Conservation (phyloP, 2,113 vertebrate genomes). For the Accipiter virgatus region DNA sequence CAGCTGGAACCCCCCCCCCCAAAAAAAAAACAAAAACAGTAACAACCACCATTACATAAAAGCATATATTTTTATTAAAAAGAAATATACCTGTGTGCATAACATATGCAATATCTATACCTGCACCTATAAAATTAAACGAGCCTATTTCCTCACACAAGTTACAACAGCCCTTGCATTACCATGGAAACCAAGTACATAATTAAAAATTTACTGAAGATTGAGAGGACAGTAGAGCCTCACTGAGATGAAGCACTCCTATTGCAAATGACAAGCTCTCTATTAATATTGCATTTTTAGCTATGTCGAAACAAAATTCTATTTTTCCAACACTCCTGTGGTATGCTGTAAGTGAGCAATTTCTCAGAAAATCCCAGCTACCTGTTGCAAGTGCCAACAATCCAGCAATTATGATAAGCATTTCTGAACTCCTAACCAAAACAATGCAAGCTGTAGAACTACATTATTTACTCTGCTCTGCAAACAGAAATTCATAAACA, state of each 20-base stretch:
- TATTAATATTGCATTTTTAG: background rate
- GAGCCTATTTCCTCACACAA: background rate
- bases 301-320: background rate
- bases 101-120: background rate
- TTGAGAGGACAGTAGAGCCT: background rate
- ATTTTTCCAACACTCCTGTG: background rate
- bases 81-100: background rate
- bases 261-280: background rate
- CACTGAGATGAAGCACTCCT: background rate
- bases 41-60: background rate
- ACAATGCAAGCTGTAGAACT: background rate
- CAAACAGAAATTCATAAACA: background rate
- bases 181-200: background rate
- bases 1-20: too few species aligned
- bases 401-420: background rate
- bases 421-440: conserved; percentile 46
- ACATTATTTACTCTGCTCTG: background rate
- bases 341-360: background rate
- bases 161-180: background rate
- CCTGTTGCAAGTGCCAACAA: background rate
- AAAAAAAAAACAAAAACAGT: background rate
- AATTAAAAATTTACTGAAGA: background rate
- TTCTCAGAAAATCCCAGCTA: background rate
- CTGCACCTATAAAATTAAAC: background rate
- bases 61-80: background rate